phyloP scores from a whole-genome alignment of 2,888 invertebrate genomes.

The Agonopterix subpropinquella region DNA sequence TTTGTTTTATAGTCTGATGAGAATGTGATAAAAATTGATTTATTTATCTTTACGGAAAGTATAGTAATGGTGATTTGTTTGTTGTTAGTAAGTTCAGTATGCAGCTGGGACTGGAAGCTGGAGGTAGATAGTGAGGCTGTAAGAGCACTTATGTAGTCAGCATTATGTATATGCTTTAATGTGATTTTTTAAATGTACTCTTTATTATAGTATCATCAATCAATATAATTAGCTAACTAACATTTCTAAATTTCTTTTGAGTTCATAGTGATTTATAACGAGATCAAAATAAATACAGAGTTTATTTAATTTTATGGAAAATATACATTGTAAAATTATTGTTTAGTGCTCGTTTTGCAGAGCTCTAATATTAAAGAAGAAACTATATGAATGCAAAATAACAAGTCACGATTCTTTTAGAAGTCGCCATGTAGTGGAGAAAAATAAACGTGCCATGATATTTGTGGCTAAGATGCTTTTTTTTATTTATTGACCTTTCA shows the following conservation, averaged over 20 bases:
- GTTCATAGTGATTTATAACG: slow-evolving; percentile 72
- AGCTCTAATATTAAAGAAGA: slow-evolving; percentile 57
- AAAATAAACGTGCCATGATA: slow-evolving; percentile 78
- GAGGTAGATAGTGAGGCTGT: slow-evolving; percentile 52
- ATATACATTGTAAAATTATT: slow-evolving; percentile 71
- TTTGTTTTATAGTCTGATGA: slow-evolving; percentile 62
- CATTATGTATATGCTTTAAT: slow-evolving; percentile 77
- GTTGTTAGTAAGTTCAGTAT: slow-evolving; percentile 58
- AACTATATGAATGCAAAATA: slow-evolving; percentile 72
- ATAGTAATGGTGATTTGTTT: slow-evolving; percentile 51
- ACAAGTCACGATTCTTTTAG: slow-evolving; percentile 77
- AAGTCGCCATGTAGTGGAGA: slow-evolving; percentile 77
- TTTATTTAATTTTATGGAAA: slow-evolving; percentile 75
- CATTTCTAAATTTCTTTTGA: slow-evolving; percentile 60
- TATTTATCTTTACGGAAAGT: slow-evolving; percentile 42
- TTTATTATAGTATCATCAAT: slow-evolving; percentile 74
- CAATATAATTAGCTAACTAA: slow-evolving; percentile 74
- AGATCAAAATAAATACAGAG: slow-evolving; percentile 73
- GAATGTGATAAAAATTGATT: slow-evolving; percentile 67
- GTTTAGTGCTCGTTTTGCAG: slow-evolving; percentile 61
- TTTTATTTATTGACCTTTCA: slow-evolving; percentile 32
- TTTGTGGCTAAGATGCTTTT: slow-evolving; percentile 63
- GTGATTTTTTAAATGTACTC: slow-evolving; percentile 77
- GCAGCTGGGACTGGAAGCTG: slow-evolving; percentile 25
- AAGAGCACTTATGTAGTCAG: slow-evolving; percentile 73